Evolutionary conservation across 92 coral and sea anemone species (phyloP), one percentile per base, ranked within the genome.

Genomic region (Parazoanthus swiftii): DNA sequence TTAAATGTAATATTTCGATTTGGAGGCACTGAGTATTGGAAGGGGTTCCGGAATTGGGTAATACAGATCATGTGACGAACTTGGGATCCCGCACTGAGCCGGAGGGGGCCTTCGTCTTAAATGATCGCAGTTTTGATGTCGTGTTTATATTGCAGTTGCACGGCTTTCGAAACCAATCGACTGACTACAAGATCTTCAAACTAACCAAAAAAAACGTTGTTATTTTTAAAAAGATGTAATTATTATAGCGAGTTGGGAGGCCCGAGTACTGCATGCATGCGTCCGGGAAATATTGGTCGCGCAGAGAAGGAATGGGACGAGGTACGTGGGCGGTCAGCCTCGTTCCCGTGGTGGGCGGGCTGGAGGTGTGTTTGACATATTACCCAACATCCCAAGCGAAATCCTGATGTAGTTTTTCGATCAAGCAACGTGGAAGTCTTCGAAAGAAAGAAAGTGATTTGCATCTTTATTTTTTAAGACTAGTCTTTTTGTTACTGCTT

Each of bases 341-440:
- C 70, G 70, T 63, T 63, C 9, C 70, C 70, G 26, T 63, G 70
- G 70, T 51, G 68, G 87, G 87, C 87, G 79, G 87, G 58, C 18
- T 23, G 87, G 79, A 84, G 87, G 87, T 84, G 86, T 83, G 86
- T 84, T 50, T 33, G 16, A 25, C 16, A 16, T 43, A 21, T 26
- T 70, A 43, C 87, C 87, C 87, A 71, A 66, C 33, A 71, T 83
- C 77, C 87, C 25, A 83, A 48, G 87, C 78, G 87, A 43, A 6
- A 15, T 8, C 26, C n/a, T 16, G 7, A 35, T 65, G 81, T 39
- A 36, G 37, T 71, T 71, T 71, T 71, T 33, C 39, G n/a, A 42
- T 39, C 25, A 67, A 11, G 76, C 86, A 82, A 82, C 86, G 86
- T 82, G 86, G 86, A 65, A 71, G 3, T 20, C 11, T 59, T n/a